phyloP scores from a whole-genome alignment of 1,140 invertebrate genomes.

The Drosophila neocordata region DNA sequence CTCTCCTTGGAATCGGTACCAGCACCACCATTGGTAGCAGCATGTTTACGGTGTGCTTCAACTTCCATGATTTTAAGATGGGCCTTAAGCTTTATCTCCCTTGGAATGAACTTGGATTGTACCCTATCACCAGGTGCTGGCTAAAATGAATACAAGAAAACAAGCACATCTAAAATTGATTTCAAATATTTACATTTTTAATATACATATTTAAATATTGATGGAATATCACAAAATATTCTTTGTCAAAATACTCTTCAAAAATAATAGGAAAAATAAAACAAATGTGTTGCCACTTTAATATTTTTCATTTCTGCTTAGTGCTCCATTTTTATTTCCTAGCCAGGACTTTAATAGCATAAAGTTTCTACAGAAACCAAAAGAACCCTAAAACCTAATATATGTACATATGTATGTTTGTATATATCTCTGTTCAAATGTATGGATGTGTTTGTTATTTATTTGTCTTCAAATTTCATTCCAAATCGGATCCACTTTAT shows the following conservation, averaged over 20 bases:
- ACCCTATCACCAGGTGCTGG: slow-evolving; percentile 64
- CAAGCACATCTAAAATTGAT: too few species aligned
- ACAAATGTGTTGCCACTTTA: too few species aligned
- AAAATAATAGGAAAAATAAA: neutral
- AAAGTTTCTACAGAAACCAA: too few species aligned
- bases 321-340: too few species aligned
- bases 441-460: slow-evolving; percentile 1
- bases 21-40: slow-evolving; percentile 49
- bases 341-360: too few species aligned
- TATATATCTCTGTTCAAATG: neutral
- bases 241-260: too few species aligned
- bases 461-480: neutral
- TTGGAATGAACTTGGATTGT: slow-evolving; percentile 52
- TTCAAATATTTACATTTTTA: too few species aligned
- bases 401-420: neutral
- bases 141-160: slow-evolving; percentile 15
- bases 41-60: slow-evolving; percentile 58
- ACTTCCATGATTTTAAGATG: slow-evolving; percentile 54
- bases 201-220: too few species aligned
- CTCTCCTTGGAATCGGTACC: slow-evolving; percentile 76
- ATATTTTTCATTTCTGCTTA: too few species aligned
- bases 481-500: neutral
- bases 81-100: slow-evolving; percentile 4
- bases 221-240: too few species aligned
- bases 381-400: neutral